Percentiles rank a stretch among this genome's conserved stretches.
Evolutionary conservation across 2,113 vertebrate species (phyloP).

Genomic region (Entelurus aequoreus): DNA sequence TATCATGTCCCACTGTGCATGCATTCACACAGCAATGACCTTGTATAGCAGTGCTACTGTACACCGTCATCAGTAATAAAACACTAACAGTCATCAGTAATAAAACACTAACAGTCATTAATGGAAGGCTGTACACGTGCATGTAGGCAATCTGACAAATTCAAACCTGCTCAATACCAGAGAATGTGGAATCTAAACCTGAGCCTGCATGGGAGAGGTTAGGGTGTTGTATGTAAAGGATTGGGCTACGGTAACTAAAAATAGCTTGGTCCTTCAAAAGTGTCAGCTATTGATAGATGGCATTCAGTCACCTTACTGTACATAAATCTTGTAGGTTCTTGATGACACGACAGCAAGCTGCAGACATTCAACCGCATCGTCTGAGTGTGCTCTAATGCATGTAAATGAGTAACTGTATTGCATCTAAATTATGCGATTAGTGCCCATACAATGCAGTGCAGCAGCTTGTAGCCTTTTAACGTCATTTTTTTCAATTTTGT

Average conservation of each 20-base stretch:
- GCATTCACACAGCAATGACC: slow-evolving; percentile 15
- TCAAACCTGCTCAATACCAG: slow-evolving; percentile 10
- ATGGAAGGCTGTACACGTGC: slow-evolving; percentile 10
- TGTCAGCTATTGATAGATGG: slow-evolving; percentile 47
- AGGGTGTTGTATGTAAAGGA: slow-evolving; percentile 9
- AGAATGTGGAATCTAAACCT: slow-evolving; percentile 29
- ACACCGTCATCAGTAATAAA: slow-evolving; percentile 44
- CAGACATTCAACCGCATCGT: background rate
- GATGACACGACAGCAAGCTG: background rate
- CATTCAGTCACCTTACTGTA: slow-evolving; percentile 39
- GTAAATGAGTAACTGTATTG: background rate
- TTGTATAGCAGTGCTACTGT: slow-evolving; percentile 41
- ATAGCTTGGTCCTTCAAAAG: slow-evolving; percentile 56
- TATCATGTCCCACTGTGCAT: slow-evolving; percentile 11
- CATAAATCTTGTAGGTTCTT: slow-evolving; percentile 4
- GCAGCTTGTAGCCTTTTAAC: background rate
- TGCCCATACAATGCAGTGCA: background rate
- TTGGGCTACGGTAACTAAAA: slow-evolving; percentile 38
- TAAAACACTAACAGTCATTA: background rate
- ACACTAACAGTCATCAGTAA: slow-evolving; percentile 10
- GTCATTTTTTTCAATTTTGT: background rate
- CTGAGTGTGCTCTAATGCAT: background rate
- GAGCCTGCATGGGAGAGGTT: slow-evolving; percentile 3
- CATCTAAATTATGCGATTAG: background rate
- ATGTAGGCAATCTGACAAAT: background rate